These are phyloP conservation scores for Sepioteuthis lessoniana DNA, from an alignment of 2,888 invertebrate species.

Conservation along the genomic window DNA sequence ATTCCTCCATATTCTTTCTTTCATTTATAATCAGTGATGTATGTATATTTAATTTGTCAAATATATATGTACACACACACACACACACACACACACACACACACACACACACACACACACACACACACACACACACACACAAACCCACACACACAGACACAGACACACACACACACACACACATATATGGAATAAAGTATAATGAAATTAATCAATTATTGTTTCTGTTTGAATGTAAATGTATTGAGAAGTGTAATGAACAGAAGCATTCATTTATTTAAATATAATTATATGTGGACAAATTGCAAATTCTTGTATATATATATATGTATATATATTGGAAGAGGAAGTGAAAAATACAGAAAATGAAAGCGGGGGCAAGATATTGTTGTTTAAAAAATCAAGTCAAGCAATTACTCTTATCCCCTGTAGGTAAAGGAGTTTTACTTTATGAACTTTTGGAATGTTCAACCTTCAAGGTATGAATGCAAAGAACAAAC, in stretches of 20 bases:
- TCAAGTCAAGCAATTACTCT: neutral
- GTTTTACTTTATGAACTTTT: neutral
- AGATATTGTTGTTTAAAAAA: neutral
- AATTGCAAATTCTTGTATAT: neutral
- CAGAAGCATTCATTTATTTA: neutral
- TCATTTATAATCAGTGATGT: too few species aligned
- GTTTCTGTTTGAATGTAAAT: neutral
- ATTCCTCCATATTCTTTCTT: too few species aligned
- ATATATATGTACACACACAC: too few species aligned
- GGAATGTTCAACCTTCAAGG: neutral
- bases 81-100: too few species aligned
- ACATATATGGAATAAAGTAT: neutral
- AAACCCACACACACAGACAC: too few species aligned
- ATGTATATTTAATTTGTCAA: too few species aligned
- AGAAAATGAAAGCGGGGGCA: neutral
- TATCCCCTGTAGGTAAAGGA: neutral
- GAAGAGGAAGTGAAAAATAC: neutral
- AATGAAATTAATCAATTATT: neutral
- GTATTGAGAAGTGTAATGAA: neutral
- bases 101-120: too few species aligned
- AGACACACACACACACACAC: neutral
- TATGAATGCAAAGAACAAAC: neutral
- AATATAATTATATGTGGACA: neutral
- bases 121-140: too few species aligned
- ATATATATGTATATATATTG: neutral